phyloP scores from a whole-genome alignment of 2,113 vertebrate species.

The Prunella himalayana region DNA sequence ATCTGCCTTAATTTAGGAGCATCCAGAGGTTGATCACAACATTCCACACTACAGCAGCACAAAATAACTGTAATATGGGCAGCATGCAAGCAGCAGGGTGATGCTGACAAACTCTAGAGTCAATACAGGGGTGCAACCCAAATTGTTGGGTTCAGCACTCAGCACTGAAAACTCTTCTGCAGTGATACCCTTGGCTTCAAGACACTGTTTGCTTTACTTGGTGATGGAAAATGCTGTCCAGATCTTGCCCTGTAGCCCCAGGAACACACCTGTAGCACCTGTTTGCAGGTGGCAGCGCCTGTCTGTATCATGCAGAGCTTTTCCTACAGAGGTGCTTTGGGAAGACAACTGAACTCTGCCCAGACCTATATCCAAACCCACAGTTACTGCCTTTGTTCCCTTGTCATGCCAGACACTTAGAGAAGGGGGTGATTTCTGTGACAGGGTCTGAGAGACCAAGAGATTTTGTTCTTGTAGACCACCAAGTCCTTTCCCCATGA shows the following conservation, averaged over 20 bases:
- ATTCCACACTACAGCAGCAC: neutral
- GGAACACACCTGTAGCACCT: neutral
- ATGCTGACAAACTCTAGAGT: neutral
- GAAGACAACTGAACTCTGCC: neutral
- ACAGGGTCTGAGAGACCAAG: neutral
- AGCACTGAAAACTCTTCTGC: neutral
- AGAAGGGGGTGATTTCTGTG: neutral
- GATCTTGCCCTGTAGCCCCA: neutral
- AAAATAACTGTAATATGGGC: neutral
- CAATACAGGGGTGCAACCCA: neutral
- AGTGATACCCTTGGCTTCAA: neutral
- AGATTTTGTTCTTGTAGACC: neutral
- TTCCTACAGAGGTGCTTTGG: neutral
- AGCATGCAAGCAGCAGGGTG: neutral
- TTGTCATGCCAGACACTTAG: neutral
- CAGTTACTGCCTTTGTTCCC: neutral
- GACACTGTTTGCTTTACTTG: neutral
- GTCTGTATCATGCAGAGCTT: neutral
- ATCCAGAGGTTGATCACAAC: neutral
- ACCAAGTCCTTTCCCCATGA: neutral
- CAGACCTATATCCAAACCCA: neutral
- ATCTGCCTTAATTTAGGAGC: neutral
- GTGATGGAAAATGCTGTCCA: neutral
- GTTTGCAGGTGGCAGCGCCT: neutral
- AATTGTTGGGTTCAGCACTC: neutral